Evolutionary conservation across 1,140 invertebrate species (phyloP), one percentile per base, ranked within the genome.

Genomic region (Physella acuta): DNA sequence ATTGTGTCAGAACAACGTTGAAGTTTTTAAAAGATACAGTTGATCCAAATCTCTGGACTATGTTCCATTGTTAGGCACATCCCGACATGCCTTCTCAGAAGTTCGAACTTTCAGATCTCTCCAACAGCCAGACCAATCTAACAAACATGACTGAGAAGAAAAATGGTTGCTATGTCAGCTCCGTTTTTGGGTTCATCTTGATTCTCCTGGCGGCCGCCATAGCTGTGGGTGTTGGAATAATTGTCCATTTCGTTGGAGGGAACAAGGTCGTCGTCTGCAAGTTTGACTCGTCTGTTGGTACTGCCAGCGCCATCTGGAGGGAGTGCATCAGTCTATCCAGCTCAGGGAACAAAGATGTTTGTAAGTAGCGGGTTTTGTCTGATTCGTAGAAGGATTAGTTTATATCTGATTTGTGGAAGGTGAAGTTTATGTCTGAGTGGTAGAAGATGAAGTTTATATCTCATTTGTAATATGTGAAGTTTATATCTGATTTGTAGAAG

Each of bases 211-310:
- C 34, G 3, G 33, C 33, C 17, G 14, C 16, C 2, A 17, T 55
- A 16, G 36, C 37, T 24, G 53, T 30, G 33, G 55, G 31, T 16
- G 37, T 59, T 4, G 53, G 63, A 26, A 26, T 37, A 0, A 62
- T 56, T 3, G 56, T 33, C 24, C 56, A 69, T 3, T n/a, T 55
- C 30, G 39, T n/a, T 31, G 37, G 55, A 28, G 55, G 49, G 33
- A 37, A 52, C 33, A 33, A 33, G 36, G 37, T 51, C 36, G n/a
- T 60, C 5, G 58, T 60, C 26, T 60, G 58, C 33, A 60, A 60
- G 5, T 60, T 26, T 34, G 31, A 28, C 11, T 11, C 11, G 17
- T 11, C 17, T 17, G 17, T 26, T 28, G 24, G 8, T 28, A 11
- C 28, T 14, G 17, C n/a, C n/a, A n/a, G n/a, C n/a, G n/a, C n/a